phyloP scores from a whole-genome alignment of 2,888 invertebrate genomes.

The Caenorhabditis sp. region DNA sequence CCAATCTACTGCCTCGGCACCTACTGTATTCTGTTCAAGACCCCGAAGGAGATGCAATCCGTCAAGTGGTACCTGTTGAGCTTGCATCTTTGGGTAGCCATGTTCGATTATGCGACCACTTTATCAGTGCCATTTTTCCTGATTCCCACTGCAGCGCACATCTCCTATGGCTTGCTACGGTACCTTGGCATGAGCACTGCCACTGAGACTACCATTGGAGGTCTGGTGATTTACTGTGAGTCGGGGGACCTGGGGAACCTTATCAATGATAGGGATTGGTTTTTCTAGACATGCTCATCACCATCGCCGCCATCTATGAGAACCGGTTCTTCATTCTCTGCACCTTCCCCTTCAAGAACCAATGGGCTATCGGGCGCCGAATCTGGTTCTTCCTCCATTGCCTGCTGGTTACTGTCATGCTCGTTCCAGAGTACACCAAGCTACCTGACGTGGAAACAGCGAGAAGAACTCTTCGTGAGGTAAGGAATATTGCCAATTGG shows the following conservation, averaged over 20 bases:
- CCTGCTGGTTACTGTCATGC: not conserved
- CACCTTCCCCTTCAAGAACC: not conserved
- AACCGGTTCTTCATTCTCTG: constrained; percentile 6
- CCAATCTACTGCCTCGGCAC: constrained; percentile 26
- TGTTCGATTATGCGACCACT: not conserved
- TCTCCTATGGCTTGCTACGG: too few species aligned
- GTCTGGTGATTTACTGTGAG: too few species aligned
- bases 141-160: too few species aligned
- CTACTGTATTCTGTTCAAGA: constrained; percentile 30
- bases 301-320: not conserved
- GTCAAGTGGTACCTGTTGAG: constrained; percentile 26
- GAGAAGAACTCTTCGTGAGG: too few species aligned
- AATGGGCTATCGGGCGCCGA: not conserved
- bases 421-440: too few species aligned
- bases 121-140: constrained; percentile 3
- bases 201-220: too few species aligned
- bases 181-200: too few species aligned
- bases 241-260: too few species aligned
- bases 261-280: too few species aligned
- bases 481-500: too few species aligned
- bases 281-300: not conserved
- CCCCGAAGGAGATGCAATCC: constrained; percentile 22
- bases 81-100: not conserved
- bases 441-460: too few species aligned
- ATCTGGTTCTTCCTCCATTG: not conserved